phyloP scores from a whole-genome alignment of 2,113 vertebrate genomes.

The Plotosus lineatus region DNA sequence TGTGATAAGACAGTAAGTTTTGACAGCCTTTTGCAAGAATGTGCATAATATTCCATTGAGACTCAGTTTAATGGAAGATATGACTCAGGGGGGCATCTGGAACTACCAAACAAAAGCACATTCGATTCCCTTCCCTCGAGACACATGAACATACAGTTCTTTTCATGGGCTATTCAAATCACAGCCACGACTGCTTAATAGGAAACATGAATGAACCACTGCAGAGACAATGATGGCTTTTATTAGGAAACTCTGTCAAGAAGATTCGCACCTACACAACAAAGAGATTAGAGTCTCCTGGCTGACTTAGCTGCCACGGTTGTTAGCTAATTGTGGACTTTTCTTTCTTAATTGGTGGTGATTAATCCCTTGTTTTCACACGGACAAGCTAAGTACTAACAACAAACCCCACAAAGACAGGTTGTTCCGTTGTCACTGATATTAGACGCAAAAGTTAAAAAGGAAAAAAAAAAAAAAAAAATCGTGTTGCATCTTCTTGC shows the following conservation, averaged over 20 bases:
- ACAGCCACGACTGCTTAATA: constrained; percentile 18
- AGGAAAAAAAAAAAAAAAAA: constrained; percentile 50
- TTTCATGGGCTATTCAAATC: constrained; percentile 26
- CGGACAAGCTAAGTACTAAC: constrained; percentile 37
- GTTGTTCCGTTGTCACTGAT: constrained; percentile 36
- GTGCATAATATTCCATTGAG: constrained; percentile 46
- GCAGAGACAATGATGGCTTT: constrained; percentile 32
- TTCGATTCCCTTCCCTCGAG: constrained; percentile 32
- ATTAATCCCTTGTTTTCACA: constrained; percentile 49
- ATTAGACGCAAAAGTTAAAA: constrained; percentile 51
- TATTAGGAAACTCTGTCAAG: constrained; percentile 27
- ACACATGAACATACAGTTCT: constrained; percentile 26
- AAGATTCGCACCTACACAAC: constrained; percentile 28
- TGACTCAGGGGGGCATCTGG: constrained; percentile 48
- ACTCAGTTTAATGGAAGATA: constrained; percentile 44
- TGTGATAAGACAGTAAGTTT: constrained; percentile 40
- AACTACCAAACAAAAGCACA: constrained; percentile 52
- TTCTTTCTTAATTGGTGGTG: constrained; percentile 26
- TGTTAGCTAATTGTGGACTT: constrained; percentile 36
- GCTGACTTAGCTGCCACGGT: constrained; percentile 18
- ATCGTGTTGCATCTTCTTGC: constrained; percentile 55
- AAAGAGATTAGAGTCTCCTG: constrained; percentile 29
- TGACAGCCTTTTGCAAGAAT: constrained; percentile 39
- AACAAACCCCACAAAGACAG: constrained; percentile 30
- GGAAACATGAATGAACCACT: constrained; percentile 21